A percentile compares a stretch with the other conserved stretches of the same genome.
Evolutionary conservation across 1,140 invertebrate species (phyloP).

Genomic region (Dreissena rostriformis): DNA sequence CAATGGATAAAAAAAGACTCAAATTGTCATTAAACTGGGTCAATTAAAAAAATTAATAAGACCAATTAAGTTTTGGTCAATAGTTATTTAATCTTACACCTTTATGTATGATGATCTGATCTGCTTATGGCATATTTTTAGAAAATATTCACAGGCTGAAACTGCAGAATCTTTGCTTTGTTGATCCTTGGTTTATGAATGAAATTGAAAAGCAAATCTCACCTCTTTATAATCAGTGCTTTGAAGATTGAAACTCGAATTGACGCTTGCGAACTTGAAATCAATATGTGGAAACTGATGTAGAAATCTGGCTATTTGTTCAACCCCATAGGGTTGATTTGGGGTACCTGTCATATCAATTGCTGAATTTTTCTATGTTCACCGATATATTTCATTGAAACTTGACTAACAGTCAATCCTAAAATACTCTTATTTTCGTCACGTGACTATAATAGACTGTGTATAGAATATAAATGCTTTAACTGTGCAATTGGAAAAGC

Average conservation of each 20-base stretch:
- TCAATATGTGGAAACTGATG: constrained; percentile 87
- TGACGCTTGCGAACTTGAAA: constrained; percentile 92
- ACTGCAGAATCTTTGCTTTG: no score
- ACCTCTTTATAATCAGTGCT: constrained; percentile 95
- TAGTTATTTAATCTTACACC: no score
- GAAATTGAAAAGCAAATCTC: constrained; percentile 44
- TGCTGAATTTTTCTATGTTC: background rate
- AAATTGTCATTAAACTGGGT: no score
- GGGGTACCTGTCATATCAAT: background rate
- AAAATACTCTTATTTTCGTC: background rate
- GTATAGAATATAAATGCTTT: background rate
- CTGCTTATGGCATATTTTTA: no score
- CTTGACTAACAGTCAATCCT: background rate
- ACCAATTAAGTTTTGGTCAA: no score
- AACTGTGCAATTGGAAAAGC: background rate
- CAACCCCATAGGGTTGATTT: constrained; percentile 16
- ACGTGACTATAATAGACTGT: constrained; percentile 25
- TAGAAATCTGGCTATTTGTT: constrained; percentile 89
- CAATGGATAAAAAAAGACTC: no score
- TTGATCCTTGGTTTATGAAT: background rate
- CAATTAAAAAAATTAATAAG: no score
- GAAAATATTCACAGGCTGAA: no score
- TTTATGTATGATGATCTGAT: no score
- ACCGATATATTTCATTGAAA: background rate
- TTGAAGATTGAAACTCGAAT: constrained; percentile 94